Evolutionary conservation across 1,140 invertebrate species (phyloP), one percentile per base, ranked within the genome.

Genomic region (Leptestheria dahalacensis): DNA sequence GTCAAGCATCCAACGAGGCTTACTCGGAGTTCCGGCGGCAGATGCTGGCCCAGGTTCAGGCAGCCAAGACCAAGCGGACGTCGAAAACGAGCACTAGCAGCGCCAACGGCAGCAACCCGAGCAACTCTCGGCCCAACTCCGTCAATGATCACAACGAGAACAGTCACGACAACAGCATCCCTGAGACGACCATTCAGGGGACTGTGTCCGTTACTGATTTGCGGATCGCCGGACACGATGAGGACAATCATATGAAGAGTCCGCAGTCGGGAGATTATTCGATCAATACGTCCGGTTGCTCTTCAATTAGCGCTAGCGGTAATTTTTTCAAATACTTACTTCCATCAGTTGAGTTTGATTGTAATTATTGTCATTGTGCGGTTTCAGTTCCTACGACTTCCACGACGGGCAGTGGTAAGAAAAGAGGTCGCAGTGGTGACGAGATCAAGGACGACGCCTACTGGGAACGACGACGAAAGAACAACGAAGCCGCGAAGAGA

Each of bases 401-500:
- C 6, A n/a, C 47, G 1, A 59, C 21, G 15, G 54, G 60, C 10
- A 55, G 50, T 29, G 33, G 50, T n/a, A 65, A 62, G 52, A 59
- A 52, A 15, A 48, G 62, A 11, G 24, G 26, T 2, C 20, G 52
- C 1, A 52, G 61, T 11, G 61, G 61, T 48, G 62, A 55, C 1
- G 63, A 65, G 18, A 55, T 66, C 23, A 88, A 88, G 68, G 89
- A 93, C 67, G 80, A 82, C 0, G 82, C 83, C 0, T 97, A 97
- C 68, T 84, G 83, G 74, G 89, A 92, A 67, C 77, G 90, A 60
- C 74, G 93, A 10, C 79, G 84, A 59, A 93, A 93, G 69, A 97
- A 98, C 69, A 97, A 97, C 70, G 88, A 87, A 64, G 93, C 94
- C 0, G 94, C 94, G 1, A 98, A 97, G 71, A 78, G 91, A 58